Evolutionary conservation across 2,797 vertebrate genomes (phyloP).

Genomic region (Myotis vivesi): DNA sequence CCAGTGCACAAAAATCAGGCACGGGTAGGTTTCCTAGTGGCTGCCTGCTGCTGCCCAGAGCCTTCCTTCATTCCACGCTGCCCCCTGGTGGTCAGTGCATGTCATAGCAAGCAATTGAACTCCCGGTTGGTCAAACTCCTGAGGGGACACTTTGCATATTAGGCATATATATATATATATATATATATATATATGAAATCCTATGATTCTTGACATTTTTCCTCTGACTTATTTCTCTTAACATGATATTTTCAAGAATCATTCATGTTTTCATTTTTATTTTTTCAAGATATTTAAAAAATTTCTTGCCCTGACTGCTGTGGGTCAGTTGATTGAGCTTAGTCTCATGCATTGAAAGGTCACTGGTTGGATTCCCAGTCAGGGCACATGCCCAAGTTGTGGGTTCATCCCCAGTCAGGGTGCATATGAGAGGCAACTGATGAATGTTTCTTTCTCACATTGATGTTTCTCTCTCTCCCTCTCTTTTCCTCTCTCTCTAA

Average conservation of each 20-base stretch:
- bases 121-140: too few relatives aligned
- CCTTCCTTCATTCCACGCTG: too few relatives aligned
- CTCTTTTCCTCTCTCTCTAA: neutral
- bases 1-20: too few relatives aligned
- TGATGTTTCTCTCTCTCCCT: neutral
- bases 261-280: neutral
- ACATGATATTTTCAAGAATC: neutral
- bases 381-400: neutral
- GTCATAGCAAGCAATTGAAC: too few relatives aligned
- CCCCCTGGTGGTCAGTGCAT: too few relatives aligned
- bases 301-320: neutral
- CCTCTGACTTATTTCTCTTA: neutral
- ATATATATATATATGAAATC: too few relatives aligned
- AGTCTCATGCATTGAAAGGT: neutral
- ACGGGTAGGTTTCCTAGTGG: too few relatives aligned
- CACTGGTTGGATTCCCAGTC: neutral
- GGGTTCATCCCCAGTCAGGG: neutral
- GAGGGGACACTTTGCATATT: too few relatives aligned
- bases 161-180: neutral
- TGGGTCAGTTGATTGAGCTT: neutral
- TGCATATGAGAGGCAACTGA: neutral
- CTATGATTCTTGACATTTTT: neutral
- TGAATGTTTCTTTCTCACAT: neutral
- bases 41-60: too few relatives aligned
- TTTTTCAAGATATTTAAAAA: neutral